A percentile compares a stretch with the other conserved stretches of the same genome.
Evolutionary conservation across 2,113 vertebrate genomes (phyloP).

Genomic region (Anoplopoma fimbria): DNA sequence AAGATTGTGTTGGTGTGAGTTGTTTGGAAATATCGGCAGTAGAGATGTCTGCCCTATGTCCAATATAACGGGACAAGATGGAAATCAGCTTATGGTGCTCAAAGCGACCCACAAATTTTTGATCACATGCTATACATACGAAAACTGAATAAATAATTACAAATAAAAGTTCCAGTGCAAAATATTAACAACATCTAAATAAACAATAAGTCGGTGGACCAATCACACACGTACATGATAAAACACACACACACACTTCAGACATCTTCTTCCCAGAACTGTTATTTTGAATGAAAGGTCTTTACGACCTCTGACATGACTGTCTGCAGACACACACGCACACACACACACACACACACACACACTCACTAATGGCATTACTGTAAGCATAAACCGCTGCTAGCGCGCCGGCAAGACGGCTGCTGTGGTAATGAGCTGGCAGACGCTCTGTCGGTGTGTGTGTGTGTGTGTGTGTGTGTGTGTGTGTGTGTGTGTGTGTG

Average conservation of each 20-base stretch:
- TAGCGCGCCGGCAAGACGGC: constrained; percentile 69
- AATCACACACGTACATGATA: not conserved
- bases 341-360: constrained; percentile 51
- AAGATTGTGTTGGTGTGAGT: too few species aligned
- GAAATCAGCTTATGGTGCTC: too few species aligned
- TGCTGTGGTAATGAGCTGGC: constrained; percentile 79
- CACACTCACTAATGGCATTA: constrained; percentile 76
- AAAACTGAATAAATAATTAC: not conserved
- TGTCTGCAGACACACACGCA: constrained; percentile 53
- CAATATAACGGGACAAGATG: too few species aligned
- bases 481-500: constrained; percentile 3
- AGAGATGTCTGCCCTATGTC: too few species aligned
- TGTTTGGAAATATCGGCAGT: too few species aligned
- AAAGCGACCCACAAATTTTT: too few species aligned
- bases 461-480: constrained; percentile 37
- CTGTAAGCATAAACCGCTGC: constrained; percentile 79
- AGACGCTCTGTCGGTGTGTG: constrained; percentile 70
- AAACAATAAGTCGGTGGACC: not conserved
- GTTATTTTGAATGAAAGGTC: constrained; percentile 72
- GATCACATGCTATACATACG: not conserved
- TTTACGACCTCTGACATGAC: constrained; percentile 69
- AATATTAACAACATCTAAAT: not conserved
- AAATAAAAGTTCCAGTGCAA: not conserved
- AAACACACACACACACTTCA: constrained; percentile 18
- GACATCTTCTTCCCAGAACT: constrained; percentile 69